These are phyloP conservation scores for Rhagophthalmus giganteus DNA, from an alignment of 2,888 invertebrate genomes.

Conservation along the genomic window DNA sequence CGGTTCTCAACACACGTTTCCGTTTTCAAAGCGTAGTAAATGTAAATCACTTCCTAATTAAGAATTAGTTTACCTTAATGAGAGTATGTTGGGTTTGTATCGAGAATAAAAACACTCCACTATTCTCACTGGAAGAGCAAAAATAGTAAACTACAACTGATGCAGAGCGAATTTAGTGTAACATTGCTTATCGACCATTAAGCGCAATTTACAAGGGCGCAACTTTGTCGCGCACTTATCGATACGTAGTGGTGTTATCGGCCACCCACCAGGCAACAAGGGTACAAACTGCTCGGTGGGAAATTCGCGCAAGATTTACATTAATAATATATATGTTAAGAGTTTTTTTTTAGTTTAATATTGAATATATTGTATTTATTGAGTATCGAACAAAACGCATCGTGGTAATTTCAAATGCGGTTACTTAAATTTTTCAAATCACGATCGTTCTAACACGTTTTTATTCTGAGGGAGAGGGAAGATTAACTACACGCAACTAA, in stretches of 20 bases:
- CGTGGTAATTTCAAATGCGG: too few relatives aligned
- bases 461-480: too few relatives aligned
- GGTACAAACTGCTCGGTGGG: conserved; percentile 23
- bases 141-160: conserved; percentile 30
- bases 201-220: conserved; percentile 50
- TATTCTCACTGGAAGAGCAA: conserved; percentile 29
- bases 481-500: too few relatives aligned
- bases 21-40: background rate
- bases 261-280: conserved; percentile 39
- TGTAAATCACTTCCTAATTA: background rate
- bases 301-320: conserved; percentile 26
- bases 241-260: conserved; percentile 46
- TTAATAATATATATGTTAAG: too few relatives aligned
- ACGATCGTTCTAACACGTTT: too few relatives aligned
- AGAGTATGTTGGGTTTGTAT: conserved; percentile 14
- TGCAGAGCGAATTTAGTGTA: conserved; percentile 30
- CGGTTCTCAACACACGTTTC: too few relatives aligned
- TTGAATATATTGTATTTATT: too few relatives aligned
- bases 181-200: conserved; percentile 49
- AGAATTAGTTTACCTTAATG: conserved; percentile 9
- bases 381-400: too few relatives aligned
- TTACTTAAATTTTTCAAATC: too few relatives aligned
- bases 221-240: conserved; percentile 52
- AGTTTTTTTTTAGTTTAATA: too few relatives aligned
- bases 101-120: conserved; percentile 27